Percentiles rank a stretch among this genome's conserved stretches.
These are phyloP conservation scores for Dicranocentrus wangi DNA, from an alignment of 2,888 invertebrate species.

Conservation along the genomic window DNA sequence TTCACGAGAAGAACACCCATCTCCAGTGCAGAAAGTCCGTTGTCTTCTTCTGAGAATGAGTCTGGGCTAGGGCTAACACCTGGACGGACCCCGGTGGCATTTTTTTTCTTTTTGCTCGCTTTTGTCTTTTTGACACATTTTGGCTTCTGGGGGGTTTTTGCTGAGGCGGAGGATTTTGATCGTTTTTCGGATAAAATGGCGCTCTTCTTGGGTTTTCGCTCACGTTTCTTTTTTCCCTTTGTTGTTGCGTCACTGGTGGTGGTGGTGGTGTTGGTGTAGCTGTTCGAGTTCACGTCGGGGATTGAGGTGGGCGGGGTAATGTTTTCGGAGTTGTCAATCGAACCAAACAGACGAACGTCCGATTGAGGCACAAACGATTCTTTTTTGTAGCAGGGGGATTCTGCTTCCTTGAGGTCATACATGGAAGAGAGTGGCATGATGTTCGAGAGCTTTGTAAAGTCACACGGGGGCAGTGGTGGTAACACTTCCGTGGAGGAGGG, in stretches of 20 bases:
- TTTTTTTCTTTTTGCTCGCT: slow-evolving; percentile 3
- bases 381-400: slow-evolving; percentile 3
- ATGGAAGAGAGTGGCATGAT: neutral
- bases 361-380: too few relatives aligned
- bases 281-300: slow-evolving; percentile 4
- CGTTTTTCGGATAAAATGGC: neutral
- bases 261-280: neutral
- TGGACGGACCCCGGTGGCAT: neutral
- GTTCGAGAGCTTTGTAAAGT: slow-evolving; percentile 46
- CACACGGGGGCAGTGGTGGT: slow-evolving; percentile 30
- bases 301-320: slow-evolving; percentile 33
- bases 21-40: slow-evolving; percentile 29
- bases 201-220: neutral
- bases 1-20: slow-evolving; percentile 58
- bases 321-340: slow-evolving; percentile 38
- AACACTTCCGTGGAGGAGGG: neutral
- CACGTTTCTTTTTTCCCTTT: slow-evolving; percentile 16
- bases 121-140: slow-evolving; percentile 14
- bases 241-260: neutral
- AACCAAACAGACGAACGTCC: too few relatives aligned
- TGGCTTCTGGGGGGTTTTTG: neutral
- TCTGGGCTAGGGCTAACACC: neutral
- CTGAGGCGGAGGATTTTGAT: neutral
- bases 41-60: slow-evolving; percentile 8
- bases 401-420: slow-evolving; percentile 19